Evolutionary conservation across 2,888 invertebrate genomes (phyloP).

Genomic region (Octodonta nipae): DNA sequence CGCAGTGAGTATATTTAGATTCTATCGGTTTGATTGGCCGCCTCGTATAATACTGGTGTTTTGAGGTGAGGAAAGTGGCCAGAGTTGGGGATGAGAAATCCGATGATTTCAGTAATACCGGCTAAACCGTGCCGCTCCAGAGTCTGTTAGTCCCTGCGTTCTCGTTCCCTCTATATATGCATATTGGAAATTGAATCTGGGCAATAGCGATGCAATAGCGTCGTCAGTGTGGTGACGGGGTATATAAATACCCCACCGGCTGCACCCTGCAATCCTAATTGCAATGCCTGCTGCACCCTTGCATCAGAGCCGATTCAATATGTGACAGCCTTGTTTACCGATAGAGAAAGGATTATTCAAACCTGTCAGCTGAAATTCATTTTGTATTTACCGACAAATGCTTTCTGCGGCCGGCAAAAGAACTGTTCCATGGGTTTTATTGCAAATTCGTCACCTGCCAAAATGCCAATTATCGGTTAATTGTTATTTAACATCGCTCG

Average conservation of each 20-base stretch:
- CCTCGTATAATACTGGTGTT: slow-evolving; percentile 9
- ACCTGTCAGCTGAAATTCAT: slow-evolving; percentile 34
- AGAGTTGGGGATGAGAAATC: slow-evolving; percentile 28
- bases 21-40: slow-evolving; percentile 4
- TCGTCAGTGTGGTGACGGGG: slow-evolving; percentile 32
- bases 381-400: slow-evolving; percentile 23
- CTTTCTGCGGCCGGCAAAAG: slow-evolving; percentile 20
- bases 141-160: no score
- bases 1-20: no score
- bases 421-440: slow-evolving; percentile 22
- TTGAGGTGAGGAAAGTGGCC: slow-evolving; percentile 13
- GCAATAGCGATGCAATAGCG: slow-evolving; percentile 31
- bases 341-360: slow-evolving; percentile 33
- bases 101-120: slow-evolving; percentile 31
- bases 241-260: slow-evolving; percentile 26
- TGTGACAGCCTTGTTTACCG: slow-evolving; percentile 34
- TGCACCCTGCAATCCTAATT: background rate
- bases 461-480: slow-evolving; percentile 24
- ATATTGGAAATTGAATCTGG: slow-evolving; percentile 37
- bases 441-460: slow-evolving; percentile 23
- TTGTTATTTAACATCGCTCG: no score
- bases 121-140: slow-evolving; percentile 27
- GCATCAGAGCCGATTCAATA: slow-evolving; percentile 26
- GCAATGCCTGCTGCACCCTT: slow-evolving; percentile 13
- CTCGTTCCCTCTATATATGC: slow-evolving; percentile 27